A percentile compares a stretch with the other conserved stretches of the same genome.
Conservation (phyloP, 2,113 vertebrate genomes). For the Carassius gibelio region DNA sequence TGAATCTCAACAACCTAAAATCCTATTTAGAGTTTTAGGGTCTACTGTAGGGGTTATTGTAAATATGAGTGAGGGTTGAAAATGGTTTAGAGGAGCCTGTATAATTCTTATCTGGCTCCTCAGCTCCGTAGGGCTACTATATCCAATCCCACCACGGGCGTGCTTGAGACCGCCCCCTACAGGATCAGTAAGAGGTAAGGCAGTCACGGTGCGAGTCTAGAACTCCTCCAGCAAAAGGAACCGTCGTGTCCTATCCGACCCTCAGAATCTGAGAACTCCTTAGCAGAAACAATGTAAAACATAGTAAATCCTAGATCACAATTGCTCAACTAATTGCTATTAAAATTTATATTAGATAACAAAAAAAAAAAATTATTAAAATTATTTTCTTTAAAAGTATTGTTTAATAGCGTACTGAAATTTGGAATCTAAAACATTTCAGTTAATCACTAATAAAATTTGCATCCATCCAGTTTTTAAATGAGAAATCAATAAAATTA, state of each 20-base stretch:
- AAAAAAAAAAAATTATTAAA: too few relatives aligned
- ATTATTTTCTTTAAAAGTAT: not conserved
- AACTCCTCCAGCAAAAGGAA: not conserved
- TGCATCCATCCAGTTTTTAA: too few relatives aligned
- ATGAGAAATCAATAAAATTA: too few relatives aligned
- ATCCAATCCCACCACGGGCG: constrained; percentile 98
- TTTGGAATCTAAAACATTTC: not conserved
- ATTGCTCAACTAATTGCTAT: not conserved
- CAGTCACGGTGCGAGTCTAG: not conserved
- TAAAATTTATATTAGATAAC: too few relatives aligned
- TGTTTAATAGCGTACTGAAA: not conserved
- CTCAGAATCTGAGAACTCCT: constrained; percentile 54
- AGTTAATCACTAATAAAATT: not conserved
- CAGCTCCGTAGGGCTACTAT: constrained; percentile 99
- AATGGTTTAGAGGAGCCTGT: not conserved
- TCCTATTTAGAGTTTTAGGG: not conserved
- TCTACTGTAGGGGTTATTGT: too few relatives aligned
- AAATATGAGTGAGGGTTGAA: not conserved
- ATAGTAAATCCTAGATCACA: not conserved
- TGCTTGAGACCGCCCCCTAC: constrained; percentile 98
- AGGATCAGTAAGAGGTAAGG: constrained; percentile 99
- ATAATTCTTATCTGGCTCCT: constrained; percentile 91
- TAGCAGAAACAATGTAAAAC: constrained; percentile 56
- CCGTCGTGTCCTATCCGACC: too few relatives aligned
- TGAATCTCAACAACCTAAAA: not conserved